Conservation (phyloP, 2,888 invertebrate species). For the Pristionchus japonicus region DNA sequence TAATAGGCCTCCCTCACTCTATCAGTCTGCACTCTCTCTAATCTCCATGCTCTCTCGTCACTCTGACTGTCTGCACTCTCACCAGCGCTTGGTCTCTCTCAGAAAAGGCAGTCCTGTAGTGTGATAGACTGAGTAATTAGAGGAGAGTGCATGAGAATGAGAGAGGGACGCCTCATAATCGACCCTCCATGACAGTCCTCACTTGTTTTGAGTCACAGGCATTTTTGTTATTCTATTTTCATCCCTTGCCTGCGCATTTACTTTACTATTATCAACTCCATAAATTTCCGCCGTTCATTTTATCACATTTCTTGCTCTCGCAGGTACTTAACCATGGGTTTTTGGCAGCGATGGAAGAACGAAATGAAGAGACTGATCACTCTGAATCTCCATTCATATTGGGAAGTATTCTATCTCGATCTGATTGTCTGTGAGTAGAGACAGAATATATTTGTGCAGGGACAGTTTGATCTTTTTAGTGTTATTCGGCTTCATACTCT, state of each 20-base stretch:
- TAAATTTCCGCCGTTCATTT: not conserved
- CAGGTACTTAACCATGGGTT: constrained; percentile 13
- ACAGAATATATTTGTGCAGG: not conserved
- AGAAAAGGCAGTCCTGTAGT: not conserved
- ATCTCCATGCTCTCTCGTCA: not conserved
- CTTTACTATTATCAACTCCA: not conserved
- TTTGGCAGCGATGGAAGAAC: not conserved
- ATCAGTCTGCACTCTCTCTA: not conserved
- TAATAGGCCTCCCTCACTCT: not conserved
- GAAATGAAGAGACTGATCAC: not conserved
- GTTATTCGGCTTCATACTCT: not conserved
- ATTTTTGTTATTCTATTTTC: not conserved
- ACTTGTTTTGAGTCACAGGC: not conserved
- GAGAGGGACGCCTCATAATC: not conserved
- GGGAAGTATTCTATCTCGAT: constrained; percentile 4
- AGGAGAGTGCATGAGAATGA: not conserved
- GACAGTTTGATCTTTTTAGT: not conserved
- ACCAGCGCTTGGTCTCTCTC: not conserved
- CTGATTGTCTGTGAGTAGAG: not conserved
- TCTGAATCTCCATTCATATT: not conserved
- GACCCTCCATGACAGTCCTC: not conserved
- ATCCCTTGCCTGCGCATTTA: not conserved
- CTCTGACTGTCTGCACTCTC: not conserved
- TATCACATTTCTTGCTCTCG: not conserved
- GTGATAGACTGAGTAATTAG: not conserved